Percentiles rank a stretch among this genome's conserved stretches.
Evolutionary conservation across 2,113 vertebrate genomes (phyloP).

Genomic region (Nesoenas mayeri): DNA sequence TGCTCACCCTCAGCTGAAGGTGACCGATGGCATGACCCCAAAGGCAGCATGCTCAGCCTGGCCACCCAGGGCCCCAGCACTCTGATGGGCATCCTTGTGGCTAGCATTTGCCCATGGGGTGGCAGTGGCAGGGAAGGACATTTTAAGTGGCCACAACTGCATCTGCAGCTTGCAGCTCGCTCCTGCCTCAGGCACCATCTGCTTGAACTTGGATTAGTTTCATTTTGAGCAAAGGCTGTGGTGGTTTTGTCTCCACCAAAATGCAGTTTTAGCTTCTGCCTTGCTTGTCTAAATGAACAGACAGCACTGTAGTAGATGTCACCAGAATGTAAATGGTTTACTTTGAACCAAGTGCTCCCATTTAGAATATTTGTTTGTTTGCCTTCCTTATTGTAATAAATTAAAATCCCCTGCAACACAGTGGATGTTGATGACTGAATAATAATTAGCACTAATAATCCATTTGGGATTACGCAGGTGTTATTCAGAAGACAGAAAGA

Average conservation of each 20-base stretch:
- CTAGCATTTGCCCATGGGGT: background rate
- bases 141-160: background rate
- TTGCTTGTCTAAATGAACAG: background rate
- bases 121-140: background rate
- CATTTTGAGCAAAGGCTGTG: background rate
- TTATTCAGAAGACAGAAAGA: slow-evolving; percentile 15
- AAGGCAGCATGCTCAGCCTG: background rate
- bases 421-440: slow-evolving; percentile 44
- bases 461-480: slow-evolving; percentile 35
- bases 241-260: background rate
- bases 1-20: background rate
- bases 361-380: slow-evolving; percentile 61
- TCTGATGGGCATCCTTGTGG: background rate
- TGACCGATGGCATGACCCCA: background rate
- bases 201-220: slow-evolving; percentile 32
- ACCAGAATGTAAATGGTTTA: slow-evolving; percentile 31
- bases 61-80: accelerated
- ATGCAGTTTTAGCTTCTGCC: background rate
- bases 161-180: background rate
- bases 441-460: slow-evolving; percentile 55
- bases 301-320: background rate
- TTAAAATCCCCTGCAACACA: slow-evolving; percentile 45
- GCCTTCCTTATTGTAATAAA: slow-evolving; percentile 50
- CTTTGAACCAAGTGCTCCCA: slow-evolving; percentile 5
- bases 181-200: background rate